phyloP scores from a whole-genome alignment of 2,888 invertebrate species.

The Chloromyia formosa region DNA sequence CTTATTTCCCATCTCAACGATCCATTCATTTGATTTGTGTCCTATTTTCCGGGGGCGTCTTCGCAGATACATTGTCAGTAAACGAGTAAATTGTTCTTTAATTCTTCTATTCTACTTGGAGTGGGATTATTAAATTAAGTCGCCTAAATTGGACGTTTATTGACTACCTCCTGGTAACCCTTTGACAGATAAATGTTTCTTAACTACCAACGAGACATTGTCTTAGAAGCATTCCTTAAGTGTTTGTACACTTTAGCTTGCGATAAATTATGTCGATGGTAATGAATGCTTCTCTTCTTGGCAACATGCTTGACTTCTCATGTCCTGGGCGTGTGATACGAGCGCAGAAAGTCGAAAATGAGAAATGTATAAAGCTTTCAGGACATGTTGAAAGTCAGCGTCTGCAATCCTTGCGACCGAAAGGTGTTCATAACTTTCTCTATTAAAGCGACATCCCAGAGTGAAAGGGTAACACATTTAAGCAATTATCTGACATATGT shows the following conservation, averaged over 20 bases:
- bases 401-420: neutral
- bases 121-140: conserved; percentile 29
- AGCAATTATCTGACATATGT: conserved; percentile 9
- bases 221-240: neutral
- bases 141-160: neutral
- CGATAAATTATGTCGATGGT: conserved; percentile 11
- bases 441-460: neutral
- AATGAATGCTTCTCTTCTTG: neutral
- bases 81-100: conserved; percentile 19
- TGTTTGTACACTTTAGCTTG: neutral
- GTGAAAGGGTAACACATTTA: conserved; percentile 11
- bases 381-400: too few relatives aligned
- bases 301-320: neutral
- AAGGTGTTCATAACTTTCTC: conserved; percentile 10
- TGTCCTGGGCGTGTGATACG: neutral
- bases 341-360: too few relatives aligned
- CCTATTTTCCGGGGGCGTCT: too few relatives aligned
- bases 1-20: too few relatives aligned
- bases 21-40: too few relatives aligned
- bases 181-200: neutral
- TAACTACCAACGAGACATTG: neutral
- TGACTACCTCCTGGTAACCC: neutral
- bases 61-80: too few relatives aligned
- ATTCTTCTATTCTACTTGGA: neutral
- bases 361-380: too few relatives aligned